Conservation (phyloP, 2,113 vertebrate genomes). For the Struthidea cinerea region DNA sequence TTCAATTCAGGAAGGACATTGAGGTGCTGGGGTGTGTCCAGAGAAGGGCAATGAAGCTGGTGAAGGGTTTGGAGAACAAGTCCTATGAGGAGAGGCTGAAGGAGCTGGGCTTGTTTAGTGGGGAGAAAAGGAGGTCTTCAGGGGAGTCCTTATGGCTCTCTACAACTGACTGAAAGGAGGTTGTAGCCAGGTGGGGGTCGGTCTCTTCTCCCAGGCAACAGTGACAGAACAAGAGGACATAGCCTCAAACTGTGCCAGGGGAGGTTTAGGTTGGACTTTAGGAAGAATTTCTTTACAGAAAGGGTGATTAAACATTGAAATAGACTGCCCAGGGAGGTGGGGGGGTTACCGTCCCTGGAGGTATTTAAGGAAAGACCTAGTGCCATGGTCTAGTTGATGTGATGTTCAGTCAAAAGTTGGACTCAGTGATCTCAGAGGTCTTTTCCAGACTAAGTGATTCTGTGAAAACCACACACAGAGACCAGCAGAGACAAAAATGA, state of each 20-base stretch:
- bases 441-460: neutral
- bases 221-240: neutral
- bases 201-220: neutral
- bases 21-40: neutral
- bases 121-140: neutral
- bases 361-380: neutral
- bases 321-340: too few species aligned
- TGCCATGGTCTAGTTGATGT: too few species aligned
- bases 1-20: neutral
- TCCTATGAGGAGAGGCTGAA: rapidly evolving
- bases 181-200: rapidly evolving
- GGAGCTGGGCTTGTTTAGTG: neutral
- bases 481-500: neutral
- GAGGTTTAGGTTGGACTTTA: neutral
- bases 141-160: neutral
- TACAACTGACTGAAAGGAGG: neutral
- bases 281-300: neutral
- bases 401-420: neutral
- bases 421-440: neutral
- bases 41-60: neutral
- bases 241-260: neutral
- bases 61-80: neutral
- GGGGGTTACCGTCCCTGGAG: neutral
- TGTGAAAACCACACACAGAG: neutral
- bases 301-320: neutral